Percentiles rank a stretch among this genome's conserved stretches.
Conservation (phyloP, 2,888 invertebrate genomes). For the Panorpa germanica region DNA sequence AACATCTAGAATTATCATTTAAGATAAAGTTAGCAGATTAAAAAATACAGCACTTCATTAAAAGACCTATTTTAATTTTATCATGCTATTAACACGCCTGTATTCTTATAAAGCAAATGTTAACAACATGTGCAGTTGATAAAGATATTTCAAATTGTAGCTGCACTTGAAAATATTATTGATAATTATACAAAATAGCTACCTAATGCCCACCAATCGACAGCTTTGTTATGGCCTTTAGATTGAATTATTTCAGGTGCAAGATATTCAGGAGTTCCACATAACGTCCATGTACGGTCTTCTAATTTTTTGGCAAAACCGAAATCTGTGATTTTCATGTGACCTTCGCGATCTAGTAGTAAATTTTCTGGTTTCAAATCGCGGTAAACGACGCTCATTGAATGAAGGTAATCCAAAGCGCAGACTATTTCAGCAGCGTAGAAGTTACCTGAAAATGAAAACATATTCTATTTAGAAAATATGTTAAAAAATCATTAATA, state of each 20-base stretch:
- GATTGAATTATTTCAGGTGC: conserved; percentile 96
- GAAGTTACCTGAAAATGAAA: conserved; percentile 47
- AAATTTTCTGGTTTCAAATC: conserved; percentile 92
- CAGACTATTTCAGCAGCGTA: conserved; percentile 89
- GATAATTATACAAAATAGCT: conserved; percentile 16
- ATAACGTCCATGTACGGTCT: conserved; percentile 91
- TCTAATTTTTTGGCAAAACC: conserved; percentile 91
- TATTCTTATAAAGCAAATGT: conserved; percentile 1
- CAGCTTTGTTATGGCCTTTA: conserved; percentile 95
- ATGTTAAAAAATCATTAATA: neutral
- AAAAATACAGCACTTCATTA: neutral
- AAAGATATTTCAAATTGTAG: conserved; percentile 10
- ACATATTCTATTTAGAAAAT: conserved; percentile 4
- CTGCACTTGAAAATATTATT: conserved; percentile 4
- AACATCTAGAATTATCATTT: neutral
- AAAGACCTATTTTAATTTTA: conserved; percentile 2
- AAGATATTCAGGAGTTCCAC: conserved; percentile 93
- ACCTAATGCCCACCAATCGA: conserved; percentile 99
- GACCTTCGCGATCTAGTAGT: conserved; percentile 79
- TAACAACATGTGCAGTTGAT: conserved; percentile 8
- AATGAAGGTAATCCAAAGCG: conserved; percentile 86
- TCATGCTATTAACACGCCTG: too few species aligned
- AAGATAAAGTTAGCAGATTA: neutral
- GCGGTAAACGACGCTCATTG: conserved; percentile 67
- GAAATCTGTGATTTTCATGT: conserved; percentile 94